phyloP scores from a whole-genome alignment of 1,140 invertebrate species.

The Aleiodes sp. region DNA sequence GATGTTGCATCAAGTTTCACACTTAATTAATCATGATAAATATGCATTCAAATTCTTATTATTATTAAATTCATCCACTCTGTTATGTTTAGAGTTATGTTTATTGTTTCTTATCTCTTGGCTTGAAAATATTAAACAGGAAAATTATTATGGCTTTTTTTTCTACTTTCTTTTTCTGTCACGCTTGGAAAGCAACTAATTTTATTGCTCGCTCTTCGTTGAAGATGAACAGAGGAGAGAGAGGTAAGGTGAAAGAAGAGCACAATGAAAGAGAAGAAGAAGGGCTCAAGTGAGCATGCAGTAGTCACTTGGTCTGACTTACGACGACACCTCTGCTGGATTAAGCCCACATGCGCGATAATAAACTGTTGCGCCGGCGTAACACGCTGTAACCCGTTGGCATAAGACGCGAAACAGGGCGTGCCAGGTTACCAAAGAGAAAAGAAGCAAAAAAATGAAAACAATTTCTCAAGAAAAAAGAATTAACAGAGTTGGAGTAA shows the following conservation, averaged over 20 bases:
- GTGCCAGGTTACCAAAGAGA: slow-evolving; percentile 28
- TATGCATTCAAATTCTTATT: no score
- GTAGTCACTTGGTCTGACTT: slow-evolving; percentile 38
- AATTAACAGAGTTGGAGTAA: not conserved
- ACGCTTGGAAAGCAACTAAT: slow-evolving; percentile 32
- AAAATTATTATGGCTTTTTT: no score
- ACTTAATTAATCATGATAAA: slow-evolving; percentile 5
- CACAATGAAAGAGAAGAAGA: slow-evolving; percentile 1
- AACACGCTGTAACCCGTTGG: slow-evolving; percentile 42
- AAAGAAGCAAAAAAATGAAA: slow-evolving; percentile 17
- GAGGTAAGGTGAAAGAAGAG: not conserved
- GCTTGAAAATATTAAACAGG: no score
- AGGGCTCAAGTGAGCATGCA: slow-evolving; percentile 10
- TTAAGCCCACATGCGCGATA: slow-evolving; percentile 53
- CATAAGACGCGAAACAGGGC: slow-evolving; percentile 22
- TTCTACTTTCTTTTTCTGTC: slow-evolving; percentile 13
- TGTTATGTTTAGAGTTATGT: no score
- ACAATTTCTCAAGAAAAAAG: not conserved
- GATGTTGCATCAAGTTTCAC: no score
- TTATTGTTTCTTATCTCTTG: not conserved
- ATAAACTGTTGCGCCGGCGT: slow-evolving; percentile 52
- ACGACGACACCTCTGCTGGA: slow-evolving; percentile 44
- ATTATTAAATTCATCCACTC: no score
- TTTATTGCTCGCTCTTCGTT: slow-evolving; percentile 26
- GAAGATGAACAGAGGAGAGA: not conserved